Conservation (phyloP, 2,888 invertebrate genomes). For the Drosophila nigricruria region DNA sequence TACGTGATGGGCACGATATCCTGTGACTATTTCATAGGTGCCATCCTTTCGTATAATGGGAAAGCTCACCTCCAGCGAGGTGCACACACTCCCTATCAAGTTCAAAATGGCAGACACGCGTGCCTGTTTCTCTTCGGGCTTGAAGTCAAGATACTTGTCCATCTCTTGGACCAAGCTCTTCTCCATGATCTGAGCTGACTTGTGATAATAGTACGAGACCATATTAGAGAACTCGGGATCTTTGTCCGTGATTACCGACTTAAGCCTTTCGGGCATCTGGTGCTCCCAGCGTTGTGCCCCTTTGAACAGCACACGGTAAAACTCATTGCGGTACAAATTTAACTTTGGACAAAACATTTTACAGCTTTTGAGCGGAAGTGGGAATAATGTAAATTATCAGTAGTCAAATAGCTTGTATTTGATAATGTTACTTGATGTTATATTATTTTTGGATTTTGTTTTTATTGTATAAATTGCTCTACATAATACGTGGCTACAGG, state of each 20-base stretch:
- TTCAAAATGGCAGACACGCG: conserved; percentile 79
- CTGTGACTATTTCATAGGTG: conserved; percentile 81
- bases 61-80: conserved; percentile 80
- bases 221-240: conserved; percentile 78
- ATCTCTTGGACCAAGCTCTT: conserved; percentile 75
- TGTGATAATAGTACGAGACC: conserved; percentile 82
- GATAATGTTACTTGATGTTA: conserved; percentile 19
- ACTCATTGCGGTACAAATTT: not conserved
- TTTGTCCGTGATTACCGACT: conserved; percentile 62
- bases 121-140: conserved; percentile 60
- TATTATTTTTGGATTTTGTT: conserved; percentile 45
- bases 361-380: not conserved
- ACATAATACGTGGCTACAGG: conserved; percentile 73
- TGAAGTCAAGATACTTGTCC: conserved; percentile 70
- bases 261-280: conserved; percentile 76
- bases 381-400: not conserved
- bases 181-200: conserved; percentile 80
- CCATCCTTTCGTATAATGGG: conserved; percentile 78
- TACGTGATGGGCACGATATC: conserved; percentile 83
- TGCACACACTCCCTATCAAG: conserved; percentile 73
- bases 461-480: conserved; percentile 75
- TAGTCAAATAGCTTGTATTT: not conserved
- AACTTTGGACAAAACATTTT: not conserved
- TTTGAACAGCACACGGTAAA: not conserved
- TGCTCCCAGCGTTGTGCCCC: conserved; percentile 55